Evolutionary conservation across 2,797 vertebrate genomes (phyloP), one percentile per base, ranked within the genome.

Genomic region (Takifugu ocellatus): DNA sequence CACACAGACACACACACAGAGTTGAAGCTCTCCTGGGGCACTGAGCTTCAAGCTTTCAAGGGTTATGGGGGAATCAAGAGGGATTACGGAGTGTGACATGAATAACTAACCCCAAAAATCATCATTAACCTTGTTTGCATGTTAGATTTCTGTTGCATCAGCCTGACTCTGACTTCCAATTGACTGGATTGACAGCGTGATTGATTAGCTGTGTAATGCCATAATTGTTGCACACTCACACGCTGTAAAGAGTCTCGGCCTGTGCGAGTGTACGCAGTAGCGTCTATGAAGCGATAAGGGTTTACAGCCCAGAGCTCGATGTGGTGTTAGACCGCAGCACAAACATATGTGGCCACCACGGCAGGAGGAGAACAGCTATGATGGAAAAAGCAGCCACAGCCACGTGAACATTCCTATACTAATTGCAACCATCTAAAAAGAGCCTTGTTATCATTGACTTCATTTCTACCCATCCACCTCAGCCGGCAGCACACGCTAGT

Each of bases 371-470:
- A 72, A 53, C 1, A 45, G 56, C 62, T 27, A 24, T 33, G 76
- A 85, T 81, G 77, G 76, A 74, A 78, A 80, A 82, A 78, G 6
- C 83, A 72, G 61, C 77, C 68, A 9, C 52, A 68, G 51, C 70
- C 72, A 27, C 74, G 67, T 70, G 70, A 78, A 73, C 46, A 48
- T 46, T 46, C 56, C 53, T 64, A 29, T 26, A n/a, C 54, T 64
- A 83, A 84, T 75, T 79, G 72, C 67, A 68, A 64, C 63, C 60
- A 69, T 71, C 78, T 79, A 63, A 65, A 70, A 78, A 54, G 67
- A 61, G 44, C 46, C 46, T 17, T 14, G 6, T 50, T 46, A 24
- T 43, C 2, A 51, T 26, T 59, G 71, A 71, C 57, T 76, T 70
- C 59, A 24, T 59, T 75, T 66, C 63, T 48, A 50, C 44, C 17